Evolutionary conservation across 2,797 vertebrate species (phyloP).

Genomic region (Manis crassicaudata): DNA sequence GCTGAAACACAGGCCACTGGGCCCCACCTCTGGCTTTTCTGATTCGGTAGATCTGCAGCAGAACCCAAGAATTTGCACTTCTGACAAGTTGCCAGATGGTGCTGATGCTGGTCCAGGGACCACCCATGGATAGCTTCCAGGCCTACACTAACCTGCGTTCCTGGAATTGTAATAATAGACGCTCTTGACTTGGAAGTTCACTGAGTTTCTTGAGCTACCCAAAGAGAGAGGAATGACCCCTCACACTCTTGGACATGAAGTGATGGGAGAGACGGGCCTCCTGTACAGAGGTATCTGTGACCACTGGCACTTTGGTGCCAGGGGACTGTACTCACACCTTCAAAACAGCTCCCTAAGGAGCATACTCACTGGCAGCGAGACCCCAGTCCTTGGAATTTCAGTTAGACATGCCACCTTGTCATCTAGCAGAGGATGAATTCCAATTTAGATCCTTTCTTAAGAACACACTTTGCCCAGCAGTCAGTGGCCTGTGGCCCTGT

Average conservation of each 20-base stretch:
- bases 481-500: background rate
- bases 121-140: background rate
- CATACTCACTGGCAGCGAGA: background rate
- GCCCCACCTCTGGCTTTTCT: background rate
- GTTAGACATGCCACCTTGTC: background rate
- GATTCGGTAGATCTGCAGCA: background rate
- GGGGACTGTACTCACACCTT: background rate
- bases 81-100: background rate
- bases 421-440: background rate
- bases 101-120: background rate
- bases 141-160: background rate
- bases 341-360: background rate
- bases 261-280: background rate
- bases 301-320: background rate
- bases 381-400: background rate
- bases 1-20: background rate
- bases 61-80: background rate
- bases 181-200: background rate
- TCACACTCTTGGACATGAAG: background rate
- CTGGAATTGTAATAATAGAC: background rate
- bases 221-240: background rate
- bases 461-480: background rate
- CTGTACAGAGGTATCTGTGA: background rate
- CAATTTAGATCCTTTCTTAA: background rate
- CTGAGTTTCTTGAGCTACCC: background rate